phyloP scores from a whole-genome alignment of 2,888 invertebrate species.

The Philereme vetulata region DNA sequence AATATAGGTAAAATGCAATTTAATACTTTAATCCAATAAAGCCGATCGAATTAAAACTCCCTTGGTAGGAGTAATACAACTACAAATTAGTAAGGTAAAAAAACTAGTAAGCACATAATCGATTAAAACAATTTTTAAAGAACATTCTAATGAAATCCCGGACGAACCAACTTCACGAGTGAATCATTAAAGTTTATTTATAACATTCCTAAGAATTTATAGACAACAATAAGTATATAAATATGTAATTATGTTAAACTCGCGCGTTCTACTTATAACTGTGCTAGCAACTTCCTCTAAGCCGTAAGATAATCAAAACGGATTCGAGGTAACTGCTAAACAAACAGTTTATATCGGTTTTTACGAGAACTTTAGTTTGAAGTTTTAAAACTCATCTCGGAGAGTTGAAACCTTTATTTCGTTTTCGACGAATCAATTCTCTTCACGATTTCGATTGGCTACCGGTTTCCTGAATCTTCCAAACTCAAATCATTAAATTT shows the following conservation, averaged over 20 bases:
- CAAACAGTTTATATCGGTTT: constrained; percentile 34
- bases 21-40: background rate
- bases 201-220: constrained; percentile 23
- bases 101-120: background rate
- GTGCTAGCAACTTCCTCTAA: constrained; percentile 26
- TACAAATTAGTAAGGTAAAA: background rate
- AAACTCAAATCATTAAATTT: too few species aligned
- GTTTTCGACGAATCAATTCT: constrained; percentile 23
- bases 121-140: background rate
- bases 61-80: too few species aligned
- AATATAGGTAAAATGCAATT: background rate
- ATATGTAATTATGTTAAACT: constrained; percentile 16
- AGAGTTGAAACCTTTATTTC: constrained; percentile 22
- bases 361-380: constrained; percentile 31
- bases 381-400: constrained; percentile 26
- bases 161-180: constrained; percentile 18
- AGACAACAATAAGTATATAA: constrained; percentile 3
- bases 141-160: constrained; percentile 33
- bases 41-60: too few species aligned
- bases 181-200: constrained; percentile 29
- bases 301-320: constrained; percentile 21
- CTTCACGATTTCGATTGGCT: constrained; percentile 13
- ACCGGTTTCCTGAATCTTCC: background rate
- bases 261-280: constrained; percentile 25
- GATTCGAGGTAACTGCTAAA: constrained; percentile 29